Conservation (phyloP, 2,797 vertebrate genomes). For the Gymnoscopelus braueri region DNA sequence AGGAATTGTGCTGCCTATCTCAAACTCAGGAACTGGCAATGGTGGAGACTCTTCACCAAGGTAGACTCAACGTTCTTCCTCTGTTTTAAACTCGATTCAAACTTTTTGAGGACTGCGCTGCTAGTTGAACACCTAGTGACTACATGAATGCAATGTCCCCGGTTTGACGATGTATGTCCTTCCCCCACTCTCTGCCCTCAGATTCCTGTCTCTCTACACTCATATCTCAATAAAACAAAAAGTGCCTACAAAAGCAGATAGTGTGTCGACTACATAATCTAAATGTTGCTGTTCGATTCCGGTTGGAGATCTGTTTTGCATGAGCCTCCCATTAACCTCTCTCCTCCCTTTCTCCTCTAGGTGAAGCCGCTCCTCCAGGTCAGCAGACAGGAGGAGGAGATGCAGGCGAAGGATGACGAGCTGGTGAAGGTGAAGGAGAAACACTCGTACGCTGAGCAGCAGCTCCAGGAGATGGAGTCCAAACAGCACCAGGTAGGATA, state of each 20-base stretch:
- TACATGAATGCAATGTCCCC: too few species aligned
- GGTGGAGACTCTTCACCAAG: constrained; percentile 99
- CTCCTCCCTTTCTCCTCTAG: constrained; percentile 64
- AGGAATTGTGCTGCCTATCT: constrained; percentile 98
- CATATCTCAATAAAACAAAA: too few species aligned
- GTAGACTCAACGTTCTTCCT: constrained; percentile 62
- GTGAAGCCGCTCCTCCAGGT: constrained; percentile 98
- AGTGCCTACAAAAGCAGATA: too few species aligned
- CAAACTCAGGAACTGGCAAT: constrained; percentile 98
- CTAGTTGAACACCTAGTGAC: too few species aligned
- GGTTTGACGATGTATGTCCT: too few species aligned
- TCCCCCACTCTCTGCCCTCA: not conserved
- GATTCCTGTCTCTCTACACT: too few species aligned
- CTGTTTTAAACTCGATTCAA: too few species aligned
- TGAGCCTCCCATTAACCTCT: too few species aligned
- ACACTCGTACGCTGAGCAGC: constrained; percentile 86
- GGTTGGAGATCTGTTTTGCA: too few species aligned
- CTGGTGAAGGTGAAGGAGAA: constrained; percentile 91
- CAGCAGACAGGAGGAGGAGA: constrained; percentile 96
- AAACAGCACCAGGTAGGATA: constrained; percentile 88
- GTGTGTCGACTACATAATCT: too few species aligned
- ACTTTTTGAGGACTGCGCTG: too few species aligned
- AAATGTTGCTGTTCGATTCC: too few species aligned
- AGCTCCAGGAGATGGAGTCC: constrained; percentile 88
- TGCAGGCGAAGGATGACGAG: constrained; percentile 95